Evolutionary conservation across 2,888 invertebrate genomes (phyloP), one percentile per base, ranked within the genome.

Genomic region (Clepsis dumicolana): DNA sequence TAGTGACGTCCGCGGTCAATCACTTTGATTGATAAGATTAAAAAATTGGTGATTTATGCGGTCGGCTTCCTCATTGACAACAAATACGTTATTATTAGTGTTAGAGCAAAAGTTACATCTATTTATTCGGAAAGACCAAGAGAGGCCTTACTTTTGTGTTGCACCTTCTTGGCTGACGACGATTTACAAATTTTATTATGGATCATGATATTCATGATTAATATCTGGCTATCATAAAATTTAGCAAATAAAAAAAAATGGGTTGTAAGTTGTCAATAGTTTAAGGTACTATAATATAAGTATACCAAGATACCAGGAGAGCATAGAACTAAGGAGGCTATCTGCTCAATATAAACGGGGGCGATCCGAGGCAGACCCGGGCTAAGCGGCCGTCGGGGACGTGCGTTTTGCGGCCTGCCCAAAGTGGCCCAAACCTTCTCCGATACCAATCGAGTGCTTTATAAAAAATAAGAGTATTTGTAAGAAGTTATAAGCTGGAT

Each of bases 271-370:
- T n/a, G n/a, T n/a, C n/a, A n/a, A n/a, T n/a, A n/a, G n/a, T n/a
- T n/a, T n/a, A n/a, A n/a, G n/a, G n/a, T n/a, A n/a, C 29, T 29
- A 29, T 4, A 29, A 29, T 29, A 4, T 4, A 29, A 29, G 7
- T 4, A 7, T n/a, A 48, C 0, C 14, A 64, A 65, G 35, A 25
- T 70, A 65, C 70, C 54, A 59, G 60, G 27, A 27, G n/a, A 16
- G 16, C 73, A 74, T 75, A 74, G 75, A 78, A 76, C 77, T 78
- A 78, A 81, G 81, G 84, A 80, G 41, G 8, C 18, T 80, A 82
- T 88, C 86, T 88, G 83, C 88, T 87, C 88, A 87, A 88, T 87
- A 90, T 89, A 87, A 87, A 90, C 88, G 90, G 88, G 88, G 85
- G 83, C 85, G 83, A 81, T 88, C 88, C 87, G 83, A 87, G 84